Evolutionary conservation across 2,797 vertebrate genomes (phyloP), one percentile per base, ranked within the genome.

Genomic region (Fratercula arctica): DNA sequence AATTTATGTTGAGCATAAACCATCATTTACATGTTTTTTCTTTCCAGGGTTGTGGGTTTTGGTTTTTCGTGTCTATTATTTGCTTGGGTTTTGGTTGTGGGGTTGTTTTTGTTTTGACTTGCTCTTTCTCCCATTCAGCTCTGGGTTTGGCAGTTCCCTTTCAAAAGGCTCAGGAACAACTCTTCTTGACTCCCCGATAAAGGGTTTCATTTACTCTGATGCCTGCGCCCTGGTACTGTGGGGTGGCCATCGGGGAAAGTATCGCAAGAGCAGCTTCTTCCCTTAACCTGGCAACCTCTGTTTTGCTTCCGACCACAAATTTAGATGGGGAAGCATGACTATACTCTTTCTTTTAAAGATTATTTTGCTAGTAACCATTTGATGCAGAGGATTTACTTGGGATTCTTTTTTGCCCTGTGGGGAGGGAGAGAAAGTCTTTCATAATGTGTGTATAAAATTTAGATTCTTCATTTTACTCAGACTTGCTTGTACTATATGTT

Each of bases 181-280:
- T 88, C 77, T 29, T 41, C 35, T 59, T 83, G 66, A 23, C 26
- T 66, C 41, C 28, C 10, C 1, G 3, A 1, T 61, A 37, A 76
- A 57, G 51, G 13, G 26, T 60, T 81, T 8, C 15, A 4, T 50
- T 59, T 39, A 17, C 16, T 75, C 15, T 2, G 0, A 2, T 76
- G 41, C 24, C 37, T 57, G 16, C 50, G 24, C 69, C 5, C 35
- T 83, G 51, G 3, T 63, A 4, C 45, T 56, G 5, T 12, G 24
- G 45, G 41, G 15, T 77, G 33, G 13, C 29, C 26, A 16, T 6
- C 2, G 6, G 50, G 13, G 29, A 54, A 63, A 8, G 24, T 25
- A 11, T 48, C 1, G 0, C 9, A 63, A 85, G 17, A 87, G 20
- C 37, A 70, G 53, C 1, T 0, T 60, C 48, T 85, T 60, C 5